Conservation (phyloP, 1,140 invertebrate species). For the Whitmania pigra region DNA sequence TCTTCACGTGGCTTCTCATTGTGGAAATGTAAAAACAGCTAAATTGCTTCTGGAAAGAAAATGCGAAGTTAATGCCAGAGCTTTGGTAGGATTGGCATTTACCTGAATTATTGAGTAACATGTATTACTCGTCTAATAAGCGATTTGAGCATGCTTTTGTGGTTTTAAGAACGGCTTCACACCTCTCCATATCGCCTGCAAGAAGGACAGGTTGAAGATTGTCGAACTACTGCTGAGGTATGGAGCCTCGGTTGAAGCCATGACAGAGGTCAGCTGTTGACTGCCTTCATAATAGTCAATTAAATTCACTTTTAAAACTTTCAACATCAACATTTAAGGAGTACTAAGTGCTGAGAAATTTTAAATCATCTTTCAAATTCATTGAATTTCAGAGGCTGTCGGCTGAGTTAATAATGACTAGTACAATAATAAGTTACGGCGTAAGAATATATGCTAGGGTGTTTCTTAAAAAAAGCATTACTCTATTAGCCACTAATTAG, state of each 20-base stretch:
- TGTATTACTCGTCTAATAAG: not conserved
- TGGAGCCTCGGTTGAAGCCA: conserved; percentile 74
- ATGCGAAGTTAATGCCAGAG: conserved; percentile 36
- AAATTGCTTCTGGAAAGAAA: conserved; percentile 79
- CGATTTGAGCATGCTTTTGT: not conserved
- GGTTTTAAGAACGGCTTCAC: conserved; percentile 69
- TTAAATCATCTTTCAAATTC: no score
- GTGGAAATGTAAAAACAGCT: conserved; percentile 82
- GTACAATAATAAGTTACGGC: no score
- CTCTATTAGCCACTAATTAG: no score
- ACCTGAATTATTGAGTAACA: not conserved
- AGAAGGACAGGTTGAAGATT: conserved; percentile 66
- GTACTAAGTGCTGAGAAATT: no score
- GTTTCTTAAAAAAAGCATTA: no score
- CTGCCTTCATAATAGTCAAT: no score
- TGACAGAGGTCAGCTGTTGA: conserved; percentile 54
- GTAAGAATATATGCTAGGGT: no score
- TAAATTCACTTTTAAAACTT: no score
- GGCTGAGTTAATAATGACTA: no score
- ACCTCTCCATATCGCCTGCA: conserved; percentile 88
- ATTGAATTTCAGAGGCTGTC: no score
- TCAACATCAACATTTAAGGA: no score
- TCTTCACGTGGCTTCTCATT: conserved; percentile 87
- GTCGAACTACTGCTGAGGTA: conserved; percentile 85
- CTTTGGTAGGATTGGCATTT: conserved; percentile 16